A percentile compares a stretch with the other conserved stretches of the same genome.
Evolutionary conservation across 2,888 invertebrate species (phyloP).

Genomic region (Dicyrtomina minuta): DNA sequence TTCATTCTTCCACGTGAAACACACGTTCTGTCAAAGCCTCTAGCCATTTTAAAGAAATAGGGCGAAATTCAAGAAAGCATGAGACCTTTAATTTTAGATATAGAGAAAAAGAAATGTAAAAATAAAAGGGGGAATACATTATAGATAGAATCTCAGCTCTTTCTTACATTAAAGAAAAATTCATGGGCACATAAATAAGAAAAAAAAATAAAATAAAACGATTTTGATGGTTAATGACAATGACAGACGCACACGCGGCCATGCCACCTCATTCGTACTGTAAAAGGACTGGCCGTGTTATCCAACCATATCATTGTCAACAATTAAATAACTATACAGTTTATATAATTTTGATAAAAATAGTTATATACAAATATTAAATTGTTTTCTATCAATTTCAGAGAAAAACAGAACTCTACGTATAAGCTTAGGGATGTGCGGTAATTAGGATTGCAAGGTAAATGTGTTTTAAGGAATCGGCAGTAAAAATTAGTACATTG

Average conservation of each 20-base stretch:
- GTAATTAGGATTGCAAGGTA: too few relatives aligned
- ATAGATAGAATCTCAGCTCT: neutral
- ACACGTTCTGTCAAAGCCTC: constrained; percentile 47
- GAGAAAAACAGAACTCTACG: too few relatives aligned
- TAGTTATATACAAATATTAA: too few relatives aligned
- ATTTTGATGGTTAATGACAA: constrained; percentile 8
- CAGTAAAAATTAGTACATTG: too few relatives aligned
- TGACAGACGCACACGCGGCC: constrained; percentile 23
- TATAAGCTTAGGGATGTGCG: too few relatives aligned
- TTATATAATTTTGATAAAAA: too few relatives aligned
- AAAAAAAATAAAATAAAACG: neutral
- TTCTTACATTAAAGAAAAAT: neutral
- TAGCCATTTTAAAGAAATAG: constrained; percentile 8
- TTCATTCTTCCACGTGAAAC: constrained; percentile 47
- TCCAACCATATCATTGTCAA: too few relatives aligned
- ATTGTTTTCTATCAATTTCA: too few relatives aligned
- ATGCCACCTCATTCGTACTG: constrained; percentile 18
- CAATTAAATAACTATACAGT: too few relatives aligned
- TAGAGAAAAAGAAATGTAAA: neutral
- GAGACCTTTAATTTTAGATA: neutral
- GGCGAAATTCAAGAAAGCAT: constrained; percentile 4
- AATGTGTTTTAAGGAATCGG: too few relatives aligned
- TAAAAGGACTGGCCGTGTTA: constrained; percentile 25
- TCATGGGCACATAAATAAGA: neutral
- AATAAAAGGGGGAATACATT: neutral